phyloP scores from a whole-genome alignment of 2,113 vertebrate genomes.

The Pedetes capensis region DNA sequence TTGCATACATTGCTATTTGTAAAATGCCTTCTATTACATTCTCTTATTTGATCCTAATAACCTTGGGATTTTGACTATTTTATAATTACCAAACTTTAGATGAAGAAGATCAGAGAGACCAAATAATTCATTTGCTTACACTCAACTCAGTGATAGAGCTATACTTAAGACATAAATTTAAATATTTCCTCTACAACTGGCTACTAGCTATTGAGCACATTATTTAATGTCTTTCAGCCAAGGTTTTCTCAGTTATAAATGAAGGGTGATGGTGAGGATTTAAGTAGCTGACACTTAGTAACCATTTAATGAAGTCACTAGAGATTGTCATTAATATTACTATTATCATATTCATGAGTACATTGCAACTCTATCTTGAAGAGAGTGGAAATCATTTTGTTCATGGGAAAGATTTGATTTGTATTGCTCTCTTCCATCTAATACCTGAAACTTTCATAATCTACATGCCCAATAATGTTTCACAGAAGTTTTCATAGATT shows the following conservation, averaged over 20 bases:
- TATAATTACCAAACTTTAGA: neutral
- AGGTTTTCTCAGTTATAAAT: neutral
- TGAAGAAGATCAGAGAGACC: neutral
- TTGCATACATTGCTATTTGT: neutral
- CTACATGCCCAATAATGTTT: neutral
- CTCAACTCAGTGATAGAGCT: neutral
- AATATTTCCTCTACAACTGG: neutral
- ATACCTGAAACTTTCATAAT: neutral
- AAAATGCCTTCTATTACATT: neutral
- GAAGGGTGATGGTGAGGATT: neutral
- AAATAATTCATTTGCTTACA: neutral
- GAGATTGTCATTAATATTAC: slow-evolving; percentile 16
- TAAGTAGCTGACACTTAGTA: neutral
- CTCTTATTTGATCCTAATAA: slow-evolving; percentile 23
- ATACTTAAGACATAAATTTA: neutral
- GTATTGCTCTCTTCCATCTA: neutral
- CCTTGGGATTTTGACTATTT: neutral
- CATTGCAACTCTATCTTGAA: neutral
- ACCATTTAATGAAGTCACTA: slow-evolving; percentile 9
- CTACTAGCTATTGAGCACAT: neutral
- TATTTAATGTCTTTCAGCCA: neutral
- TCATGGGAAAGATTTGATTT: slow-evolving; percentile 22
- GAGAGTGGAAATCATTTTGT: slow-evolving; percentile 14
- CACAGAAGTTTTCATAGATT: neutral
- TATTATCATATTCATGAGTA: slow-evolving; percentile 17